Base-by-base conservation (phyloP, 2,113 vertebrate genomes). In the Rafetus swinhoei region DNA sequence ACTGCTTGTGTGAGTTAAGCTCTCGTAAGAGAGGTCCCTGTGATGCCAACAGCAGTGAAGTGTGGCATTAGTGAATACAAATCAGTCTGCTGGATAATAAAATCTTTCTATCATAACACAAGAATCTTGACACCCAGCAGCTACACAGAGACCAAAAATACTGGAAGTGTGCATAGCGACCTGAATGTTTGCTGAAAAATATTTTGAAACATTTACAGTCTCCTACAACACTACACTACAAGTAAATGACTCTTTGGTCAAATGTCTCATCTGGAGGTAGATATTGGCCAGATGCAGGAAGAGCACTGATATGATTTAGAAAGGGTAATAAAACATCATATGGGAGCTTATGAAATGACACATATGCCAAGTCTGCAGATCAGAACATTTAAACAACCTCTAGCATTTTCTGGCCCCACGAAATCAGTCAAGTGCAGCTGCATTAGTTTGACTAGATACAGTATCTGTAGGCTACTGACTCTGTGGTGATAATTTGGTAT, bases 391-490 rank as follows among this genome's bases (percentile, higher is more conserved):
- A 72, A 90, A 55, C 22, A 82, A 39, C 62, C 81, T 50, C 19
- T 72, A 56, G 1, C 59, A 59, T 27, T 81, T 85, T 35, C 52
- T 69, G 84, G 56, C 59, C 60, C 80, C 77, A 29, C 2, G 52
- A 81, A 82, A 29, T 16, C 21, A 16, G 16, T 3, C 9, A 12
- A 32, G 32, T n/a, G 79, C 45, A 15, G 11, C 39, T 1, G 0
- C 60, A 52, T 88, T 79, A 3, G 10, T 62, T 72, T 0, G 45
- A 1, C 76, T 56, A 86, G 29, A 81, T 56, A 1, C 53, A 53
- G 0, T 14, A 3, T 1, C 0, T 27, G 0, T 0, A 53, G 45
- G 6, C 45, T 45, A 50, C 74, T 60, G 50, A 25, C 14, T 35
- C 22, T 16, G 35, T 69, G 60, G 21, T 55, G 81, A 19, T 85